phyloP scores from a whole-genome alignment of 1,140 invertebrate species.

The Nephila pilipes region DNA sequence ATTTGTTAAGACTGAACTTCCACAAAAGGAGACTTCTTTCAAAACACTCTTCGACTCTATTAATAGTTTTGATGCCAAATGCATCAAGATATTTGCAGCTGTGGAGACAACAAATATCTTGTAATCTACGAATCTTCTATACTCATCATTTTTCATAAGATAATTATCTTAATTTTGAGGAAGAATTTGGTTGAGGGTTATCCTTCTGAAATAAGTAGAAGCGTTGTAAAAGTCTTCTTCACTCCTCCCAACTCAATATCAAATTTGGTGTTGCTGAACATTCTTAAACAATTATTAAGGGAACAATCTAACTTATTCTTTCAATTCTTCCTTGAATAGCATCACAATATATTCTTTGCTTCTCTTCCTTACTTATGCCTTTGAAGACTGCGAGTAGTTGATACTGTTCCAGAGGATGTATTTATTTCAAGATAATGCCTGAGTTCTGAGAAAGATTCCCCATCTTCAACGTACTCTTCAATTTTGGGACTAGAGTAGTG shows the following conservation, averaged over 20 bases:
- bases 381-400: neutral
- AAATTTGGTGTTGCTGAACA: neutral
- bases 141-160: neutral
- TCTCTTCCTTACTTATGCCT: constrained; percentile 27
- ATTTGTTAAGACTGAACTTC: neutral
- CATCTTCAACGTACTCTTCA: constrained; percentile 14
- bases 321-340: neutral
- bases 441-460: neutral
- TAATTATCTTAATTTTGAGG: neutral
- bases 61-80: neutral
- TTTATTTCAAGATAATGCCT: constrained; percentile 18
- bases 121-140: neutral
- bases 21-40: neutral
- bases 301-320: constrained; percentile 27
- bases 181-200: neutral
- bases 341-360: neutral
- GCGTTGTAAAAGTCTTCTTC: neutral
- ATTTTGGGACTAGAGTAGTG: neutral
- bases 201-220: neutral
- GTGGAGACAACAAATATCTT: neutral
- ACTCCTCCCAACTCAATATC: neutral
- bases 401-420: neutral
- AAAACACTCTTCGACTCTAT: neutral
- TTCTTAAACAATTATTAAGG: neutral
- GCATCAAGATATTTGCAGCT: neutral